Evolutionary conservation across 2,797 vertebrate species (phyloP).

Genomic region (Lates japonicus): DNA sequence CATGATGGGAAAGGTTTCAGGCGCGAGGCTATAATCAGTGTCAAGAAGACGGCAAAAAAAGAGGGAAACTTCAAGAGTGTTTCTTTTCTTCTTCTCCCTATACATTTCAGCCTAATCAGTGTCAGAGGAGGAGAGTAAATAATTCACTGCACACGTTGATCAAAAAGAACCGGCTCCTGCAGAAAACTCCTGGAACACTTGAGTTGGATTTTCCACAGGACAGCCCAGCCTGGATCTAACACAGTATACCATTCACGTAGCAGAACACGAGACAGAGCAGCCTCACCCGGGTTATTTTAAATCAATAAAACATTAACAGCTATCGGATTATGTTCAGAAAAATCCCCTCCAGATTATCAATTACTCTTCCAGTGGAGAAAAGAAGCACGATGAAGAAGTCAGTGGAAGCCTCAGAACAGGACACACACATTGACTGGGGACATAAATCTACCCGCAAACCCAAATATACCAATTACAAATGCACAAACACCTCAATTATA

Average conservation of each 20-base stretch:
- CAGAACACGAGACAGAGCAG: neutral
- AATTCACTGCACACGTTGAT: slow-evolving; percentile 51
- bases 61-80: slow-evolving; percentile 13
- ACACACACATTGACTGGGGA: slow-evolving; percentile 7
- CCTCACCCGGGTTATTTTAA: neutral
- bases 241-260: neutral
- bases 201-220: neutral
- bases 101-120: slow-evolving; percentile 65
- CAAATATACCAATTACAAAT: slow-evolving; percentile 57
- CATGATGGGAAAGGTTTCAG: slow-evolving; percentile 8
- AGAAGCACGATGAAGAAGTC: neutral
- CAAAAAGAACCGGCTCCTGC: slow-evolving; percentile 2
- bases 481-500: slow-evolving; percentile 64
- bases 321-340: slow-evolving; percentile 2
- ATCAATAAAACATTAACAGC: slow-evolving; percentile 19
- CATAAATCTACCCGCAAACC: slow-evolving; percentile 50
- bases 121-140: slow-evolving; percentile 50
- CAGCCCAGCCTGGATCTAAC: neutral
- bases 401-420: neutral
- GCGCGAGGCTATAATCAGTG: slow-evolving; percentile 48
- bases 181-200: slow-evolving; percentile 5
- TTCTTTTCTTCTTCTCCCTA: slow-evolving; percentile 53
- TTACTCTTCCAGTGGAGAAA: slow-evolving; percentile 3
- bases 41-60: slow-evolving; percentile 25
- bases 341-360: slow-evolving; percentile 30